Percentiles rank a stretch among this genome's conserved stretches.
phyloP scores from a whole-genome alignment of 1,140 invertebrate genomes.

The Paraescarpia echinospica region DNA sequence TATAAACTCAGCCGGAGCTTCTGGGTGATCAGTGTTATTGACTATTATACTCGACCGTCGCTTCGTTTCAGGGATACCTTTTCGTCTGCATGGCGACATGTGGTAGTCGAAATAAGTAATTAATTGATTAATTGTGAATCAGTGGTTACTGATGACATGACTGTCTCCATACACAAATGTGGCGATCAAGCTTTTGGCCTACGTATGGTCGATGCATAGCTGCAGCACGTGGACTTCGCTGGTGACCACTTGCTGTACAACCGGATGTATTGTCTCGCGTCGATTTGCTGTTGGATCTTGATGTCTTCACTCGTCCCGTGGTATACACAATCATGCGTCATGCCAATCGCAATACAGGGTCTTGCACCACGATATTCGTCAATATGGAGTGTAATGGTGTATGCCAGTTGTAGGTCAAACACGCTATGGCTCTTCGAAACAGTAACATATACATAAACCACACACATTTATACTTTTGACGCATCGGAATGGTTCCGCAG shows the following conservation, averaged over 20 bases:
- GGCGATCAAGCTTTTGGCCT: slow-evolving; percentile 6
- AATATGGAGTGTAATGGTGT: not conserved
- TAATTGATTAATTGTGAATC: not conserved
- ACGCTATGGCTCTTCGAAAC: not conserved
- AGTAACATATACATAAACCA: not conserved
- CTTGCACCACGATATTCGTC: not conserved
- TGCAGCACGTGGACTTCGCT: not conserved
- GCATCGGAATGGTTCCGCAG: not conserved
- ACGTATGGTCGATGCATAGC: not conserved
- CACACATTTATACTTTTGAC: not conserved
- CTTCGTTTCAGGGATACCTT: not conserved
- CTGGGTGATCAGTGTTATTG: not conserved
- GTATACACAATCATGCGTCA: not conserved
- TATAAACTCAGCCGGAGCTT: slow-evolving; percentile 5
- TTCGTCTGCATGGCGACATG: slow-evolving; percentile 3
- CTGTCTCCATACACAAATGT: not conserved
- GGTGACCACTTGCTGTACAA: not conserved
- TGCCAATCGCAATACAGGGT: not conserved
- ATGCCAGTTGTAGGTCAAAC: not conserved
- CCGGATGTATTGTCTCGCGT: not conserved
- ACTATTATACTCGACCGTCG: not conserved
- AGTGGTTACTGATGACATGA: not conserved
- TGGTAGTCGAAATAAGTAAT: not conserved
- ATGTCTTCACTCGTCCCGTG: not conserved
- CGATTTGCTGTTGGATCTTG: not conserved